phyloP scores from a whole-genome alignment of 2,888 invertebrate species.

The Troglohyphantes excavatus region DNA sequence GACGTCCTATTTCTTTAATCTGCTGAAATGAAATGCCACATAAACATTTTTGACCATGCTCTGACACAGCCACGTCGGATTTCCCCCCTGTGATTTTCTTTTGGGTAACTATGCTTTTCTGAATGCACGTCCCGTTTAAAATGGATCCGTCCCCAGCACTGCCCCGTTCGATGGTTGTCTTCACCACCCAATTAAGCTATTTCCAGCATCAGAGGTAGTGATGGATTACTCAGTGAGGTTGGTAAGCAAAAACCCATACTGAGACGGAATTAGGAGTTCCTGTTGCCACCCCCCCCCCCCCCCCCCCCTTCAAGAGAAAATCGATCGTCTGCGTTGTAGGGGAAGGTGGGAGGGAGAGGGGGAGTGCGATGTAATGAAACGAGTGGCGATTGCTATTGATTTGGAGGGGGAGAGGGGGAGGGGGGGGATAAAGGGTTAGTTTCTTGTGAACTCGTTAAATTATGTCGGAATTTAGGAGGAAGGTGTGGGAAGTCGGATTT shows the following conservation, averaged over 20 bases:
- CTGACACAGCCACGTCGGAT: too few species aligned
- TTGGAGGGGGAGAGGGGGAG: too few species aligned
- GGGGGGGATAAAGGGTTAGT: conserved; percentile 50
- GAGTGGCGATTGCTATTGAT: conserved; percentile 64
- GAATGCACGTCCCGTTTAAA: too few species aligned
- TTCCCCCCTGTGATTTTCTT: too few species aligned
- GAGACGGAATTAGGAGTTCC: conserved; percentile 45
- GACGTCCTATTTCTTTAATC: too few species aligned
- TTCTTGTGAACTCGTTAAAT: conserved; percentile 47
- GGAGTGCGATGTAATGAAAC: conserved; percentile 49
- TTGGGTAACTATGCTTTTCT: too few species aligned
- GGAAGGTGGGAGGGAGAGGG: conserved; percentile 7
- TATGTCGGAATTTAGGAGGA: conserved; percentile 32
- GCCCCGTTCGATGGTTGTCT: too few species aligned
- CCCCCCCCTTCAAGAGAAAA: background rate
- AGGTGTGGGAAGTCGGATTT: background rate
- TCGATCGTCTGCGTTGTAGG: conserved; percentile 24
- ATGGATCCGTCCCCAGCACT: too few species aligned
- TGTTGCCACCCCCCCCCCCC: background rate
- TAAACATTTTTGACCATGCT: too few species aligned
- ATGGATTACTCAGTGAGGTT: conserved; percentile 42
- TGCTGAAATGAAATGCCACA: too few species aligned
- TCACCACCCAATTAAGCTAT: too few species aligned
- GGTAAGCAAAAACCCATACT: conserved; percentile 48
- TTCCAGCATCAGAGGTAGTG: conserved; percentile 27